These are phyloP conservation scores for Erebia palarica DNA, from an alignment of 2,888 invertebrate species.

Conservation along the genomic window DNA sequence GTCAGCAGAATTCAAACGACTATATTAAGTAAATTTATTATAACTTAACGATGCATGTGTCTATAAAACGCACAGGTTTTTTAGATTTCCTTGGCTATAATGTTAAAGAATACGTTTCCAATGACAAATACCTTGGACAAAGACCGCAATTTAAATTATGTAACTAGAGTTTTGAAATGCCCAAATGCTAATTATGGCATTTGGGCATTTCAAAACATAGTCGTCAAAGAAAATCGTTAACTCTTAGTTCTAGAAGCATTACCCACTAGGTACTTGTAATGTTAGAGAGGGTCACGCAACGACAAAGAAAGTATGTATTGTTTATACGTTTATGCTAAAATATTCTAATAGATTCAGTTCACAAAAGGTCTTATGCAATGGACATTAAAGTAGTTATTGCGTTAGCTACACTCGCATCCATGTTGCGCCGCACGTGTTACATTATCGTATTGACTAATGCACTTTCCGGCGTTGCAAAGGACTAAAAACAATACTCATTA, in stretches of 20 bases:
- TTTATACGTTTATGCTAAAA: constrained; percentile 11
- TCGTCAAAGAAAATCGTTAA: not conserved
- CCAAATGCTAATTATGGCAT: too few species aligned
- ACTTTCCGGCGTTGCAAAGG: not conserved
- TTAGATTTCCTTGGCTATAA: too few species aligned
- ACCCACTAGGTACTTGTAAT: constrained; percentile 1
- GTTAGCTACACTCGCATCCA: not conserved
- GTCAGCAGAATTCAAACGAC: not conserved
- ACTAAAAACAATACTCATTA: not conserved
- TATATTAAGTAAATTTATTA: not conserved
- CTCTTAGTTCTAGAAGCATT: not conserved
- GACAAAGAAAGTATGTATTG: constrained; percentile 15
- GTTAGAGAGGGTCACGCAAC: not conserved
- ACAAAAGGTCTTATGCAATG: not conserved
- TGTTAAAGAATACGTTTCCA: too few species aligned
- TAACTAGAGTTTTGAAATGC: too few species aligned
- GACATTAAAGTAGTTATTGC: constrained; percentile 4
- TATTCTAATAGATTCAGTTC: constrained; percentile 10
- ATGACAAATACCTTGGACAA: too few species aligned
- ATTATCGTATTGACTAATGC: constrained; percentile 9
- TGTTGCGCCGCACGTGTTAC: not conserved
- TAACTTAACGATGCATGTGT: not conserved
- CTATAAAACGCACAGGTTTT: too few species aligned
- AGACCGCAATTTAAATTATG: too few species aligned
- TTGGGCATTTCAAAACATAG: not conserved